Evolutionary conservation across 23 tunicate genomes (phyloP).

Genomic region (Halocynthia roretzi): DNA sequence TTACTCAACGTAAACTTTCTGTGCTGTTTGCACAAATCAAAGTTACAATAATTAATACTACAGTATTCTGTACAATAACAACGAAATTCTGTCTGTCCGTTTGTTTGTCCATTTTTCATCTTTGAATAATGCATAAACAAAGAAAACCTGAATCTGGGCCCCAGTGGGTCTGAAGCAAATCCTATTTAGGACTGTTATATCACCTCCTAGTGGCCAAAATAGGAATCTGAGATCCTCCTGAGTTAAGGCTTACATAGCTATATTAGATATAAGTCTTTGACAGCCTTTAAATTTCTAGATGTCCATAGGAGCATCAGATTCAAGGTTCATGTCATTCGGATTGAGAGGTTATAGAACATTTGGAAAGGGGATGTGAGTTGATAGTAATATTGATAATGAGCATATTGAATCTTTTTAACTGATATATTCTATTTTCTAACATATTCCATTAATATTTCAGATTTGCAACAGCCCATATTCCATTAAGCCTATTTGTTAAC

Average conservation of each 20-base stretch:
- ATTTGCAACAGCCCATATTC: slow-evolving; percentile 67
- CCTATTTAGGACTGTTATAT: too few relatives aligned
- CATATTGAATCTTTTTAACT: not conserved
- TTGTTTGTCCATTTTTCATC: too few relatives aligned
- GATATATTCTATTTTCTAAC: not conserved
- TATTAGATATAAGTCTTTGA: not conserved
- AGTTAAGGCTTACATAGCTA: not conserved
- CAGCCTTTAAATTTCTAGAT: slow-evolving; percentile 1
- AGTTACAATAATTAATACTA: too few relatives aligned
- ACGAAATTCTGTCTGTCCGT: too few relatives aligned
- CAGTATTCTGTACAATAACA: too few relatives aligned
- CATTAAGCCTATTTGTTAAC: slow-evolving; percentile 37
- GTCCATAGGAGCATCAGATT: slow-evolving; percentile 45
- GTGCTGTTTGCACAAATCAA: too few relatives aligned
- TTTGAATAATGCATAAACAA: too few relatives aligned
- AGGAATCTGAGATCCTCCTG: too few relatives aligned
- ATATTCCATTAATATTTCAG: slow-evolving; percentile 10
- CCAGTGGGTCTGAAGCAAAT: too few relatives aligned
- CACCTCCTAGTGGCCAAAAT: too few relatives aligned
- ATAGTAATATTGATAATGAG: not conserved
- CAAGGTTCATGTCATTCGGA: slow-evolving; percentile 43
- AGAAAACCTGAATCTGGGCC: too few relatives aligned
- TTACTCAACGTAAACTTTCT: too few relatives aligned
- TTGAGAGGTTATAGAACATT: slow-evolving; percentile 56
- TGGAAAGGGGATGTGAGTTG: slow-evolving; percentile 77